Conservation (phyloP, 2,113 vertebrate genomes). For the Shinisaurus crocodilurus region DNA sequence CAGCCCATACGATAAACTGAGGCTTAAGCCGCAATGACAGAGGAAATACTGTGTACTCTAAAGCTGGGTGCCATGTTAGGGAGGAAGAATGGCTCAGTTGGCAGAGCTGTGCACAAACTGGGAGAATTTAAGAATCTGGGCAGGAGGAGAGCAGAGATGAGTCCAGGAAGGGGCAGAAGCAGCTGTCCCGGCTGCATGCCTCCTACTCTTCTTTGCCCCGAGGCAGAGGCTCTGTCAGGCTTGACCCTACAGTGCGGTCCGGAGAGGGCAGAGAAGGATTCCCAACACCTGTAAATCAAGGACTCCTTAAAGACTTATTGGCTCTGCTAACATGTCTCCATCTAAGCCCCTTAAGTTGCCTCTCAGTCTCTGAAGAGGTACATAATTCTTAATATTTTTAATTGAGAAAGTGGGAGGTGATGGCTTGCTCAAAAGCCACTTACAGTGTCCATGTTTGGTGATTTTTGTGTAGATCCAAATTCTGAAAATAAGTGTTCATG, state of each 20-base stretch:
- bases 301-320: background rate
- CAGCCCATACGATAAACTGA: background rate
- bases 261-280: background rate
- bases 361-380: background rate
- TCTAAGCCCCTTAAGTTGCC: rapidly evolving
- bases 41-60: background rate
- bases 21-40: too few relatives aligned
- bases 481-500: too few relatives aligned
- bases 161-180: background rate
- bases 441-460: background rate
- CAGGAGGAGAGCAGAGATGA: background rate
- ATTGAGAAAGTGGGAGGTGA: background rate
- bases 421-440: background rate
- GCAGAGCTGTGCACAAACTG: background rate
- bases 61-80: background rate
- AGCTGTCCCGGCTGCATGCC: too few relatives aligned
- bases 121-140: background rate
- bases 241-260: background rate
- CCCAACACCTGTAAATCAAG: background rate
- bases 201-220: background rate
- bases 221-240: background rate
- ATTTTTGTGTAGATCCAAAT: too few relatives aligned
- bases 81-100: background rate
- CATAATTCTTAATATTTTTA: background rate
- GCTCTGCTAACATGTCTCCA: background rate